Base-by-base conservation (phyloP, 2,113 vertebrate species). In the Sebastes schlegelii region DNA sequence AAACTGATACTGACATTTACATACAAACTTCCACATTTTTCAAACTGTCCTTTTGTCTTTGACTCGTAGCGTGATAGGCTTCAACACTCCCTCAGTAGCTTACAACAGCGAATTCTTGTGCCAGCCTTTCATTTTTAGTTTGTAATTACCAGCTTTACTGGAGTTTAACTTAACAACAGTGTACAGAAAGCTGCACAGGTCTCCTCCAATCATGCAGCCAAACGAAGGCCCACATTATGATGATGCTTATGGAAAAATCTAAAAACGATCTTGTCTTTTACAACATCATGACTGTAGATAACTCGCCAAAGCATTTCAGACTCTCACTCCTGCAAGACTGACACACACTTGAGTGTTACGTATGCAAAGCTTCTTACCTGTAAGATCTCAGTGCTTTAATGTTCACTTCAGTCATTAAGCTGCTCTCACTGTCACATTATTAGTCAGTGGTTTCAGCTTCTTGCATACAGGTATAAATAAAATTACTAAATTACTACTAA, bases 121-220 rank as follows among this genome's bases (percentile, higher is more conserved):
- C 72, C 78, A 68, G 68, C 63, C 74, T 74, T 66, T 79, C 65
- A 79, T 74, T 84, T 88, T 82, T 78, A 86, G 81, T 60, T 82
- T 87, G 73, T 83, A 89, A 88, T 95, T 89, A 84, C 81, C 81
- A 88, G 88, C 86, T 90, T 70, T 79, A 67, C 82, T 72, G 65
- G 79, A 84, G 82, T 87, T 91, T 79, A 77, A 83, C 82, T 85
- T 83, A 64, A 54, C 72, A 87, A 77, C 54, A 61, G 84, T 60
- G 42, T 42, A 13, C 55, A 77, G 68, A 81, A 77, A 80, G 75
- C 80, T 57, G 68, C 58, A 40, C 76, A 69, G 51, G 3, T 34
- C 67, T 64, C 62, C 70, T 84, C 13, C 51, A 23, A 43, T 85
- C 73, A 62, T 75, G 72, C 64, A 82, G 57, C 74, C 68, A 79